These are phyloP conservation scores for Rhodeus uyekii DNA, from an alignment of 2,797 vertebrate species.

Conservation along the genomic window DNA sequence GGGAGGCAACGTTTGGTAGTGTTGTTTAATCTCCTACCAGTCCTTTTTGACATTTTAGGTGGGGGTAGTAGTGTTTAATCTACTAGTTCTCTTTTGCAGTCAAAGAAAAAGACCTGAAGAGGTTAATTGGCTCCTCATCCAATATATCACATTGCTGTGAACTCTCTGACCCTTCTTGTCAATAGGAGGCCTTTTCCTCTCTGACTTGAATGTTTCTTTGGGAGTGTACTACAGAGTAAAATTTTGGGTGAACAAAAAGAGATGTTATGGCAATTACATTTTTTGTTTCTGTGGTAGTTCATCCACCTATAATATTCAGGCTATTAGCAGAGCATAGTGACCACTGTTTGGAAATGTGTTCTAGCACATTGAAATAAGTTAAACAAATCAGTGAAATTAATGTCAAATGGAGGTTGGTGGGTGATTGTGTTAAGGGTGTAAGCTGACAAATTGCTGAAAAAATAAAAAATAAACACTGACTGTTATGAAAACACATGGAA, in stretches of 20 bases:
- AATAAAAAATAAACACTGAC: constrained; percentile 38
- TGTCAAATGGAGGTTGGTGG: background rate
- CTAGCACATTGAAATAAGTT: constrained; percentile 49
- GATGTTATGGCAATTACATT: background rate
- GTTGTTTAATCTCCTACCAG: constrained; percentile 83
- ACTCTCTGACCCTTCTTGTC: constrained; percentile 87
- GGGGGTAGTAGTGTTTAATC: constrained; percentile 74
- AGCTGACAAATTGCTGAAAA: constrained; percentile 60
- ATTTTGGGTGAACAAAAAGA: background rate
- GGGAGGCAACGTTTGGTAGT: constrained; percentile 50
- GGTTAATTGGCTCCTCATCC: constrained; percentile 89
- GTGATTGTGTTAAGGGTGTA: constrained; percentile 35
- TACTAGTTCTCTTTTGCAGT: constrained; percentile 81
- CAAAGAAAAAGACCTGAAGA: constrained; percentile 85
- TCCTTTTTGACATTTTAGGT: constrained; percentile 69
- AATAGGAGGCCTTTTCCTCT: constrained; percentile 77
- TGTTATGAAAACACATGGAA: constrained; percentile 58
- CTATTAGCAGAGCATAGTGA: background rate
- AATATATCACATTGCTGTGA: constrained; percentile 90
- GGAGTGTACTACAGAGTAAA: constrained; percentile 44
- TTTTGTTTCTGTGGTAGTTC: background rate
- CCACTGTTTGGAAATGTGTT: background rate
- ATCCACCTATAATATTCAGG: background rate
- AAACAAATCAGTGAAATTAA: constrained; percentile 48
- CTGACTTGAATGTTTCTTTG: constrained; percentile 48